Evolutionary conservation across 2,113 vertebrate species (phyloP).

Genomic region (Brachypodius melanocephalos): DNA sequence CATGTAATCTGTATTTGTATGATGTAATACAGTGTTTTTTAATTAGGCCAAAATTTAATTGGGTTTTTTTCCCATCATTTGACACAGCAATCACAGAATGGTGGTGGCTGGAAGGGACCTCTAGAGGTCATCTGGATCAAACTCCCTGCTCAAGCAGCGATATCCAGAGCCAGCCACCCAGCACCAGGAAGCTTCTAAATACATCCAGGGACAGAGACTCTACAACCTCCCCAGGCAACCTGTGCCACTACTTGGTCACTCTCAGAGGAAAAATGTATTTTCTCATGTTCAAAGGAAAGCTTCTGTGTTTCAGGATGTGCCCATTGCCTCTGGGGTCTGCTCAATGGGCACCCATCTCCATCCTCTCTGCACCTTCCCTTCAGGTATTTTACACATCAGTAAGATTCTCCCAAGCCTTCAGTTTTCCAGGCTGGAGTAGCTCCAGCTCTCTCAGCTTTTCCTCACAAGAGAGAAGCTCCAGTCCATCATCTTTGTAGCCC

Average conservation of each 20-base stretch:
- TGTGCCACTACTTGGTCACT: background rate
- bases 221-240: background rate
- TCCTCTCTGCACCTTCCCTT: background rate
- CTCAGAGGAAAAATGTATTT: background rate
- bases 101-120: background rate
- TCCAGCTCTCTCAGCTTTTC: background rate
- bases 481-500: accelerated
- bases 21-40: background rate
- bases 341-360: background rate
- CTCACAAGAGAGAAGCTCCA: background rate
- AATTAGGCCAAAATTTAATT: background rate
- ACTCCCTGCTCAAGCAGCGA: background rate
- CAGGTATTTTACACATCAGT: background rate
- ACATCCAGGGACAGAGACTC: background rate
- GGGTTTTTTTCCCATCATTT: background rate
- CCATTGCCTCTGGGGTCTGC: background rate
- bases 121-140: background rate
- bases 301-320: background rate
- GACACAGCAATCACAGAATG: background rate
- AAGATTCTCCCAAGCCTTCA: background rate
- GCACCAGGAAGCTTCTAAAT: background rate
- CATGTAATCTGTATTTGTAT: background rate
- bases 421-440: background rate
- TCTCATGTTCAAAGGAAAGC: background rate
- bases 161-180: accelerated